phyloP scores from a whole-genome alignment of 2,888 invertebrate genomes.

The Steromphala cineraria region DNA sequence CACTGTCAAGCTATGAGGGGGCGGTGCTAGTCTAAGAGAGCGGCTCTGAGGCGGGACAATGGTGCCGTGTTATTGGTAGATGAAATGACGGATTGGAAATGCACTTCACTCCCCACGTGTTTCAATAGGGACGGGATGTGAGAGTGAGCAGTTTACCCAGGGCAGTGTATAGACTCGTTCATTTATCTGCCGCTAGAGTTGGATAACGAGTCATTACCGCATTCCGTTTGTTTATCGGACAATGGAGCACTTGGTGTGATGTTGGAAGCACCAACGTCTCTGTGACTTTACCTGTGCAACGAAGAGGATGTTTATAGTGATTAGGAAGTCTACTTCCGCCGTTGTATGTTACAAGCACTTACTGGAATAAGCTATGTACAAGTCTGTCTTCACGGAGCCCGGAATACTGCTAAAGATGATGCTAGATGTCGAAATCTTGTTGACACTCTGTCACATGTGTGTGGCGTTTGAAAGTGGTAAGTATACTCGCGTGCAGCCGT shows the following conservation, averaged over 20 bases:
- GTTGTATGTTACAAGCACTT: neutral
- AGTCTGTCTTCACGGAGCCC: neutral
- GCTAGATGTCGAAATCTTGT: neutral
- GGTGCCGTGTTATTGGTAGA: neutral
- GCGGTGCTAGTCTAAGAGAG: neutral
- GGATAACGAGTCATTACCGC: neutral
- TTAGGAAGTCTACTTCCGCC: neutral
- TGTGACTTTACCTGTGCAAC: too few species aligned
- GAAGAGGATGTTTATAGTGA: neutral
- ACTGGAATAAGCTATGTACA: neutral
- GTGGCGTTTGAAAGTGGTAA: neutral
- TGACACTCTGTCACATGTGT: neutral
- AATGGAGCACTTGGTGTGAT: too few species aligned
- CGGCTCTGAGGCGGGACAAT: neutral
- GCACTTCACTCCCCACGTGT: neutral
- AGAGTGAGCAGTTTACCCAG: neutral
- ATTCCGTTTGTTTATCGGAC: neutral
- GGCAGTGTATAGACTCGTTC: neutral
- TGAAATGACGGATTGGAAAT: neutral
- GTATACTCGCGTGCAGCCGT: neutral
- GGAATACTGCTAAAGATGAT: neutral
- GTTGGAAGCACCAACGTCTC: too few species aligned
- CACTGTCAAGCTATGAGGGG: neutral
- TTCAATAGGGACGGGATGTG: neutral
- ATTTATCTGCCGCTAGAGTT: neutral